phyloP scores from a whole-genome alignment of 1,140 invertebrate species.

The Habropoda laboriosa region DNA sequence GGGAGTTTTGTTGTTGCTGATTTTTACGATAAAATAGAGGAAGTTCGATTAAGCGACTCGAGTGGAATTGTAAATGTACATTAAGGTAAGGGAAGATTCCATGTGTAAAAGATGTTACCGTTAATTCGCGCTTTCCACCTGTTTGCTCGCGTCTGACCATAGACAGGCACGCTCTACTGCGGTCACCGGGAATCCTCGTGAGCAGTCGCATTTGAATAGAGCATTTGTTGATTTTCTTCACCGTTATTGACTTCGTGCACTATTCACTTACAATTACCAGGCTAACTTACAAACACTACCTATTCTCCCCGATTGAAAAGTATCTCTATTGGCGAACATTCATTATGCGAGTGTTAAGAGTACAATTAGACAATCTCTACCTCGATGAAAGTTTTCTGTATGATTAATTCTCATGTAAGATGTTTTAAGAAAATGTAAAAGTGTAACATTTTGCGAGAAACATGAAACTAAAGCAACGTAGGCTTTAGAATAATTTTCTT shows the following conservation, averaged over 20 bases:
- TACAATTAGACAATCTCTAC: too few relatives aligned
- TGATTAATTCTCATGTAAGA: too few relatives aligned
- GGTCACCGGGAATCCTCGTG: background rate
- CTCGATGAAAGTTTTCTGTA: too few relatives aligned
- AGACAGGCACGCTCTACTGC: slow-evolving; percentile 33
- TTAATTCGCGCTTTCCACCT: slow-evolving; percentile 5
- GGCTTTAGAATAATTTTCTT: too few relatives aligned
- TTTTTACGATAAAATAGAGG: background rate
- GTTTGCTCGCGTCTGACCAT: slow-evolving; percentile 39
- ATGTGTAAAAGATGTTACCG: background rate
- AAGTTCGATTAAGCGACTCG: background rate
- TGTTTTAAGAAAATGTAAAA: too few relatives aligned
- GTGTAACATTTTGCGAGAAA: too few relatives aligned
- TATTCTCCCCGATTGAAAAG: background rate
- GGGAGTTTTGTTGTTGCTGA: background rate
- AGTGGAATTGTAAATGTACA: background rate
- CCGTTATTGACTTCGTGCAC: background rate
- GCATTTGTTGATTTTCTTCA: background rate
- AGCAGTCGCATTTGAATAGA: background rate
- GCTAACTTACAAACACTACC: too few relatives aligned
- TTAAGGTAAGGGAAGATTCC: background rate
- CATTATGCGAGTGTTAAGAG: too few relatives aligned
- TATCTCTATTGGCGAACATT: too few relatives aligned
- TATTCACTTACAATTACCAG: background rate
- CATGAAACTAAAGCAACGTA: too few relatives aligned